Evolutionary conservation across 2,888 invertebrate species (phyloP).

Genomic region (Dioctria linearis): DNA sequence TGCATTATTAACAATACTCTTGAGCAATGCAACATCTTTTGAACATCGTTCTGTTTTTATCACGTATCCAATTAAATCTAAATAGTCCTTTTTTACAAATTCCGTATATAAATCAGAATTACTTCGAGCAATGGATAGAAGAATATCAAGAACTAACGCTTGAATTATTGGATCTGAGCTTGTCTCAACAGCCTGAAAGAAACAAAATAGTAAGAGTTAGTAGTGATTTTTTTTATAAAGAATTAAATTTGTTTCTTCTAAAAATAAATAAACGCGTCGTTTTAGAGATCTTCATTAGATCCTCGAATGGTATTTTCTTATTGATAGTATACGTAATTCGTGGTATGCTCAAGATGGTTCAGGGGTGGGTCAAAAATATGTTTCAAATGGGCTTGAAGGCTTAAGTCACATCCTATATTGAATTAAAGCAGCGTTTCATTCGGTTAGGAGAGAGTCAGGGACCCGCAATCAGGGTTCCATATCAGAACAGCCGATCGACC

Average conservation of each 20-base stretch:
- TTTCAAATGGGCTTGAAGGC: no score
- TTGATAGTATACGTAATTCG: no score
- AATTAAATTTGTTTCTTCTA: not conserved
- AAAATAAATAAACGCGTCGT: not conserved
- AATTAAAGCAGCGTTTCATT: no score
- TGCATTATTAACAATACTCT: slow-evolving; percentile 78
- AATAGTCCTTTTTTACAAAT: slow-evolving; percentile 74
- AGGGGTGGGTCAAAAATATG: no score
- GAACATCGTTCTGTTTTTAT: slow-evolving; percentile 75
- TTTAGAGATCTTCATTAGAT: no score
- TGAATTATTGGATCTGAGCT: slow-evolving; percentile 75
- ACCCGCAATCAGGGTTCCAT: no score
- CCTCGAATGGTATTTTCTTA: no score
- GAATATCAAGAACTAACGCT: slow-evolving; percentile 75
- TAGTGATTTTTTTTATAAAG: not conserved
- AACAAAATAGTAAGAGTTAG: not conserved
- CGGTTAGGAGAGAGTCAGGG: no score
- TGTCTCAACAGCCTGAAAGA: slow-evolving; percentile 77
- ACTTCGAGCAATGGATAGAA: slow-evolving; percentile 75
- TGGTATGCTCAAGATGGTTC: no score
- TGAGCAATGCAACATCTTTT: slow-evolving; percentile 75
- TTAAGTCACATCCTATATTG: no score
- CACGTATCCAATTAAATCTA: slow-evolving; percentile 76
- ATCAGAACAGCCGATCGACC: no score
- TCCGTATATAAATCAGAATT: slow-evolving; percentile 77